Conservation (phyloP, 1,140 invertebrate genomes). For the Drosophila carrolli region DNA sequence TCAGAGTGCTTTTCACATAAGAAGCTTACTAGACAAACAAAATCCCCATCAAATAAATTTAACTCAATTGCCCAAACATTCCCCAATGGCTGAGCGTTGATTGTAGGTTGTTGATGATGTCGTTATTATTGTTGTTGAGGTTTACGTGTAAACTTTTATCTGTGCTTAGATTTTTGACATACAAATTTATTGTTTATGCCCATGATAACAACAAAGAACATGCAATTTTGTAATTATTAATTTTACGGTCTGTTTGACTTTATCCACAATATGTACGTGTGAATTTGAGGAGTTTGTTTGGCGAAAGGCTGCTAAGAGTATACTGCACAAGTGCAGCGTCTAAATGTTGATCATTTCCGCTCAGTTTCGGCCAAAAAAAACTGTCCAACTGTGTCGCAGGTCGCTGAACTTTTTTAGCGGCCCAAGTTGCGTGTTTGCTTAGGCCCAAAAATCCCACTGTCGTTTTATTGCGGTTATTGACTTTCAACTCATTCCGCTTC, state of each 20-base stretch:
- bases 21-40: conserved; percentile 48
- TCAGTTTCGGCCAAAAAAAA: conserved; percentile 29
- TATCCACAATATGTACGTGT: conserved; percentile 21
- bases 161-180: conserved; percentile 53
- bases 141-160: conserved; percentile 61
- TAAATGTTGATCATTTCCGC: conserved; percentile 39
- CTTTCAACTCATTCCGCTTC: conserved; percentile 41
- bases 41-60: conserved; percentile 53
- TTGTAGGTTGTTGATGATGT: conserved; percentile 22
- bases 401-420: conserved; percentile 57
- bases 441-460: conserved; percentile 63
- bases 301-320: conserved; percentile 5
- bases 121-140: conserved; percentile 19
- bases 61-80: conserved; percentile 56
- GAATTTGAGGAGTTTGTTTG: conserved; percentile 17
- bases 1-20: conserved; percentile 40
- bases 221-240: conserved; percentile 77
- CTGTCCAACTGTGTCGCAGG: conserved; percentile 59
- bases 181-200: conserved; percentile 63
- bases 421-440: conserved; percentile 71
- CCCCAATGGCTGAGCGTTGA: conserved; percentile 20
- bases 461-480: conserved; percentile 65
- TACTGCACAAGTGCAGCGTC: conserved; percentile 14
- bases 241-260: conserved; percentile 74
- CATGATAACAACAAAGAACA: conserved; percentile 54